Evolutionary conservation across 2,888 invertebrate genomes (phyloP).

Genomic region (Yponomeuta evonymella): DNA sequence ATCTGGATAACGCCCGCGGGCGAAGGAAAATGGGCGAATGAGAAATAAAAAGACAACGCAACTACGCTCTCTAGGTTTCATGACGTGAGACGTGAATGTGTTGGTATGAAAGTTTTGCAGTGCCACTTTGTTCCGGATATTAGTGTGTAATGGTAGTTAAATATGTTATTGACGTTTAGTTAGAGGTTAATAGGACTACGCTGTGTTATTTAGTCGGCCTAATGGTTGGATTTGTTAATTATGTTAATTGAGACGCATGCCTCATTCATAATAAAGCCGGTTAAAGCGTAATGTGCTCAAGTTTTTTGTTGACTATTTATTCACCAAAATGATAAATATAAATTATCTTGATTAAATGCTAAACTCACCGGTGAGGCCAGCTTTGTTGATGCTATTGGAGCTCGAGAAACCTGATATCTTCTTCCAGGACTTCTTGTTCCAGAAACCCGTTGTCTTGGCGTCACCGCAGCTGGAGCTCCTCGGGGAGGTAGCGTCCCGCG

Average conservation of each 20-base stretch:
- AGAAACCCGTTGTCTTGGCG: constrained; percentile 76
- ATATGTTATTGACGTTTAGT: constrained; percentile 31
- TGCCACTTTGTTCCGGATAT: constrained; percentile 33
- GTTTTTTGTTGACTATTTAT: not conserved
- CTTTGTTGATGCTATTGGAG: constrained; percentile 82
- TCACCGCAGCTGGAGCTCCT: constrained; percentile 70
- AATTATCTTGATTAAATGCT: not conserved
- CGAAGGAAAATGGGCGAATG: constrained; percentile 52
- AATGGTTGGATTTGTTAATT: constrained; percentile 39
- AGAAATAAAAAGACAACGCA: constrained; percentile 54
- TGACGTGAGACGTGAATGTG: constrained; percentile 58
- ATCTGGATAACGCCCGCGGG: constrained; percentile 69
- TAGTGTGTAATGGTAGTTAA: constrained; percentile 43
- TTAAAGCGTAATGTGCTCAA: not conserved
- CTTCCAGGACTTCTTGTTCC: constrained; percentile 87
- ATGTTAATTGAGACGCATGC: not conserved
- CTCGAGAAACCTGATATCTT: constrained; percentile 85
- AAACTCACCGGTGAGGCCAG: constrained; percentile 78
- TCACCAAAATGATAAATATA: not conserved
- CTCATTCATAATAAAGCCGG: constrained; percentile 14
- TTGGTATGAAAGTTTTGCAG: constrained; percentile 46
- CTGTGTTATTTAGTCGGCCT: constrained; percentile 29
- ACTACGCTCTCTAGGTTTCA: constrained; percentile 56
- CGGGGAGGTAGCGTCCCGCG: constrained; percentile 57
- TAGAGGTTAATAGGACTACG: not conserved